Evolutionary conservation across 2,797 vertebrate genomes (phyloP), one percentile per base, ranked within the genome.

Genomic region (Zenarchopterus dispar): DNA sequence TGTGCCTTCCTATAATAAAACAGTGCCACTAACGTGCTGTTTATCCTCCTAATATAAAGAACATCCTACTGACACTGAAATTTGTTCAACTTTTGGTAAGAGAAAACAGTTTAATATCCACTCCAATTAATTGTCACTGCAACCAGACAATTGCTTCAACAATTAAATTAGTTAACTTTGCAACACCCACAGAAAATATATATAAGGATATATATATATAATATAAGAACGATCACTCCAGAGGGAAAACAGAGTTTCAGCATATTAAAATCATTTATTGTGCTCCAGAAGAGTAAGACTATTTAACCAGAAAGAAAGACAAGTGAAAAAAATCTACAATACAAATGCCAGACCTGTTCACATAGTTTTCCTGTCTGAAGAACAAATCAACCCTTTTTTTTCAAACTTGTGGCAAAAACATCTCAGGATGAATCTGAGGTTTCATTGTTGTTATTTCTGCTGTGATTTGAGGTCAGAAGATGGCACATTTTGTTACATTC

Each of bases 211-310:
- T n/a, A n/a, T n/a, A n/a, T n/a, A n/a, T n/a, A n/a, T n/a, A n/a
- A n/a, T n/a, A n/a, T n/a, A 73, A 46, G 63, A 81, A 84, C 68
- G 58, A 72, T 74, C 62, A 84, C 62, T 63, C 62, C 1, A 61
- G 51, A 73, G 62, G 46, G 18, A 50, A 24, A 54, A 77, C n/a
- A 56, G 80, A 73, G 80, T 78, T 82, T 92, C 84, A 89, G 90
- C 91, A 92, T 93, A 93, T 93, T 93, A 93, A 93, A 94, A 93
- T 92, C 81, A 92, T 94, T 93, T 93, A 94, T 94, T 94, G 92
- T 94, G 92, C 92, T 93, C 93, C 91, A 92, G 91, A 93, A 94
- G 92, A 93, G 90, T 93, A 94, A 93, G 93, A 92, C 92, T 93
- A 93, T 93, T 92, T 93, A 93, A 93, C 89, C 92, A 93, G 91